Percentiles rank a stretch among this genome's conserved stretches.
Conservation (phyloP, 2,888 invertebrate species). For the Micoletzkya japonica region DNA sequence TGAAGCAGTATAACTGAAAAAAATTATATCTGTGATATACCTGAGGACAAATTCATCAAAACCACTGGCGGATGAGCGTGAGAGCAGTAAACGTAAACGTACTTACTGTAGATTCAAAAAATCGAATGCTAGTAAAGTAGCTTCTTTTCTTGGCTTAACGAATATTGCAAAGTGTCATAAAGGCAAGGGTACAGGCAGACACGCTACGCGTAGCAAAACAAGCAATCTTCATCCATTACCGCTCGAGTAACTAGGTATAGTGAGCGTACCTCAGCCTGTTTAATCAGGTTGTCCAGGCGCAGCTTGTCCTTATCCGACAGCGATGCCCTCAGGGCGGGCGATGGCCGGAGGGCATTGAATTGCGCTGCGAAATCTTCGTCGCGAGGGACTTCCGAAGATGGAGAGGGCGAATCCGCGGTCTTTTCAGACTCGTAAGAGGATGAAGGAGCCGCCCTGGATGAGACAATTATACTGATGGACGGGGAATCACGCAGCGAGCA, state of each 20-base stretch:
- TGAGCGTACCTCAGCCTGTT: slow-evolving; percentile 9
- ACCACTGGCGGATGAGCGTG: neutral
- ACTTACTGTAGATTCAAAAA: too few relatives aligned
- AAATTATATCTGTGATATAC: neutral
- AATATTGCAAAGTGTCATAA: neutral
- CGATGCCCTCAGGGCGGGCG: neutral
- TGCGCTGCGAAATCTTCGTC: neutral
- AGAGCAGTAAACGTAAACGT: too few relatives aligned
- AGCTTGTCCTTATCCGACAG: neutral
- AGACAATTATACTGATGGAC: too few relatives aligned
- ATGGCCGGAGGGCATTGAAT: neutral
- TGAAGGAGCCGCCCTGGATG: too few relatives aligned
- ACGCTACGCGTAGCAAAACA: neutral
- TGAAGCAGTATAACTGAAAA: slow-evolving; percentile 24
- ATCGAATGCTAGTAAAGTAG: neutral
- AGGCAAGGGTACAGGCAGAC: neutral
- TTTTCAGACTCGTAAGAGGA: too few relatives aligned
- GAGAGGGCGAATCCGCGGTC: too few relatives aligned
- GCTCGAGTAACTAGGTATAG: neutral
- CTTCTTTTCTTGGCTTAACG: too few relatives aligned
- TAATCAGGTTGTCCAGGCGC: slow-evolving; percentile 10
- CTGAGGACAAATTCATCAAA: neutral
- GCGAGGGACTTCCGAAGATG: neutral
- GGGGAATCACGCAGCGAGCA: too few relatives aligned
- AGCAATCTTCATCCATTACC: neutral